These are phyloP conservation scores for Tympanuchus pallidicinctus DNA, from an alignment of 2,113 vertebrate species.

Conservation along the genomic window DNA sequence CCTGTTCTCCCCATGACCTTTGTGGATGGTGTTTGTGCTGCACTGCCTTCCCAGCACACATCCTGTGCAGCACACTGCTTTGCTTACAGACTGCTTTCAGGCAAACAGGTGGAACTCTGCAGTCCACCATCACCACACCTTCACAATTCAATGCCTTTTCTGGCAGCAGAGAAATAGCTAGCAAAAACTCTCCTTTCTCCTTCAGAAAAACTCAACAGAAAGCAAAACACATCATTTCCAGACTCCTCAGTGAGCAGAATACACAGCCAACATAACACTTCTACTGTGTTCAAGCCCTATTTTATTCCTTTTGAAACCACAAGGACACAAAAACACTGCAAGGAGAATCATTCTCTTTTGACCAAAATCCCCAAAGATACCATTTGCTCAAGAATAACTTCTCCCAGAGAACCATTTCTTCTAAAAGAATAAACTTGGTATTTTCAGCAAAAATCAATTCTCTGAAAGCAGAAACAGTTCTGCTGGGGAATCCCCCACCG, in stretches of 20 bases:
- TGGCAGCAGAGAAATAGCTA: not conserved
- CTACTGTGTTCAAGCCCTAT: not conserved
- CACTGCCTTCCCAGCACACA: not conserved
- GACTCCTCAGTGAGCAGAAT: not conserved
- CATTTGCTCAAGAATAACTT: not conserved
- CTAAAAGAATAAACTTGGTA: not conserved
- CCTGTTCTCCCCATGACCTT: not conserved
- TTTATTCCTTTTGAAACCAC: not conserved
- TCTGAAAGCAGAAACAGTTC: not conserved
- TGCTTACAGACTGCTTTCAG: not conserved
- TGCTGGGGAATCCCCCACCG: not conserved
- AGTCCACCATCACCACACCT: not conserved
- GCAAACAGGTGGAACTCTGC: not conserved
- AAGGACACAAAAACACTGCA: not conserved
- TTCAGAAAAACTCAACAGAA: not conserved
- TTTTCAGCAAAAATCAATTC: not conserved
- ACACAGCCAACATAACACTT: not conserved
- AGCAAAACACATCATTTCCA: not conserved
- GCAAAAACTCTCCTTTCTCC: not conserved
- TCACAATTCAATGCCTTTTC: not conserved
- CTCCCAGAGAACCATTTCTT: not conserved
- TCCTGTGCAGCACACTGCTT: fast-evolving
- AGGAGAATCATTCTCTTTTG: not conserved
- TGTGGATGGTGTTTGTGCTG: not conserved
- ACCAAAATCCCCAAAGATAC: not conserved